Evolutionary conservation across 2,888 invertebrate species (phyloP).

Genomic region (Tenthredo notha): DNA sequence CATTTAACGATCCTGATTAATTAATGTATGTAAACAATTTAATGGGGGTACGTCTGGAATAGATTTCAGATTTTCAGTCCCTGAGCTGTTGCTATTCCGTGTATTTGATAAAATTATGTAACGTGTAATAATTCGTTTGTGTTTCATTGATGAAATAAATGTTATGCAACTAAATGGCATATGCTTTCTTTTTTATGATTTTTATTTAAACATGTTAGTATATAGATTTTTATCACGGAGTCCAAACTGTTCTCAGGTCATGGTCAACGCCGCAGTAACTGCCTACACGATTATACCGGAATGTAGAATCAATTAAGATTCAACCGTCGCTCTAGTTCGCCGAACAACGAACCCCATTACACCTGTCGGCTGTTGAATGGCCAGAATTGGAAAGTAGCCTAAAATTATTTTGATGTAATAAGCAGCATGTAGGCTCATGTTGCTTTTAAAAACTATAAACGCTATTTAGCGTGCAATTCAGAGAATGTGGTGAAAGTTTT

Average conservation of each 20-base stretch:
- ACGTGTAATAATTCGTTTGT: not conserved
- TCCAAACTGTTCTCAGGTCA: slow-evolving; percentile 31
- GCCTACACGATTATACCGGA: slow-evolving; percentile 41
- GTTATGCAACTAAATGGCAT: not conserved
- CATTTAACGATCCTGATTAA: slow-evolving; percentile 13
- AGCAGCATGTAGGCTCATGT: not conserved
- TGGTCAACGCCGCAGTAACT: slow-evolving; percentile 29
- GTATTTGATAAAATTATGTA: not conserved
- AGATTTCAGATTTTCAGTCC: not conserved
- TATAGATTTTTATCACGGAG: not conserved
- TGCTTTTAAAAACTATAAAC: slow-evolving; percentile 3
- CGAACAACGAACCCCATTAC: slow-evolving; percentile 35
- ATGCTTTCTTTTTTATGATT: not conserved
- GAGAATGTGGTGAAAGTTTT: slow-evolving; percentile 28
- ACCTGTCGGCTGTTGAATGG: not conserved
- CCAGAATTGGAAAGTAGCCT: slow-evolving; percentile 34
- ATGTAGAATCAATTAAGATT: slow-evolving; percentile 51
- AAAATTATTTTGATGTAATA: not conserved
- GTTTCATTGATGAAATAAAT: not conserved
- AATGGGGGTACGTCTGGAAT: not conserved
- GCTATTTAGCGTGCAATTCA: slow-evolving; percentile 1
- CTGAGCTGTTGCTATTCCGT: not conserved
- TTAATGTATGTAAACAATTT: not conserved
- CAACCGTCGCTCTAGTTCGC: slow-evolving; percentile 45
- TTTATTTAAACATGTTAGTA: not conserved